Base-by-base conservation (phyloP, 2,113 vertebrate genomes). In the Cryptomyrus ogoouensis region DNA sequence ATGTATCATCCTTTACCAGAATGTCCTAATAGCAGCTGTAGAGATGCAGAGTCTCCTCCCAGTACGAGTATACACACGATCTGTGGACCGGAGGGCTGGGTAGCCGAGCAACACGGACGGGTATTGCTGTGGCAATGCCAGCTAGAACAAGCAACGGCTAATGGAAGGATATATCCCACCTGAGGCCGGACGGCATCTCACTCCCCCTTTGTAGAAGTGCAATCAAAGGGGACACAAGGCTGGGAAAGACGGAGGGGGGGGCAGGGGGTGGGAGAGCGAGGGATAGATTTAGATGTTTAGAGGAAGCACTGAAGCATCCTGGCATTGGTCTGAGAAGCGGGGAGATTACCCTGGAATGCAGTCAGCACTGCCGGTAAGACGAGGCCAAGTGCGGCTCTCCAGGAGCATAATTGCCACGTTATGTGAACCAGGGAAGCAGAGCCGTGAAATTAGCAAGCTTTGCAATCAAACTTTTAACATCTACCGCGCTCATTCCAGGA, bases 401-500 rank as follows among this genome's bases (percentile, higher is more conserved):
- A 3, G 17, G 6, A 90, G 91, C 88, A 56, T 58, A 86, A 92
- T 91, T 94, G 92, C 92, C 92, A 91, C 90, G 5, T 93, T 93
- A 92, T 94, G 92, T 91, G 90, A 90, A 1, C 46, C 77, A 84
- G 92, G 91, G 93, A 49, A 88, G 12, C 87, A 52, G 39, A 74
- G 27, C 46, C 21, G 53, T 46, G 50, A 53, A 89, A 56, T 53
- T 47, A 89, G 70, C 49, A 89, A 85, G 91, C 91, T 89, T 42
- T 42, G 92, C 91, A 90, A 93, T 89, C 89, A 90, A 24, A 91
- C 91, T 92, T 91, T 39, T 91, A 84, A 85, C 92, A 91, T 92
- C 90, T 85, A 85, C 83, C 5, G 2, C 12, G 46, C 56, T 89
- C 83, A 27, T 56, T 89, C 9, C 70, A 56, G 8, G 24, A 9